These are phyloP conservation scores for Cosmia pyralina DNA, from an alignment of 2,888 invertebrate genomes.

Conservation along the genomic window DNA sequence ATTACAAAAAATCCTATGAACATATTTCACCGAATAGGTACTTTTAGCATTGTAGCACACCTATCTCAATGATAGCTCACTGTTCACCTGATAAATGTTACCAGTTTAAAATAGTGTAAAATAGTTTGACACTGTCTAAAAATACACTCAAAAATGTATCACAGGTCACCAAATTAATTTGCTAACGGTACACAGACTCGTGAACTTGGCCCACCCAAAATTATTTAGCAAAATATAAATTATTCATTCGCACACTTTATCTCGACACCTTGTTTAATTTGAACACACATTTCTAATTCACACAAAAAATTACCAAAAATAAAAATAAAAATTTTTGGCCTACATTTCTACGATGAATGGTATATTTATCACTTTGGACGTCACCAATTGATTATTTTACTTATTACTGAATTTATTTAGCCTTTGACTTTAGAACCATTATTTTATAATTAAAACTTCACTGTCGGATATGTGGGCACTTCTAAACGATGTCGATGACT, in stretches of 20 bases:
- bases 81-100: background rate
- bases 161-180: conserved; percentile 48
- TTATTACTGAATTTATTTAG: conserved; percentile 19
- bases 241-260: conserved; percentile 42
- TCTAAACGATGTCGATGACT: conserved; percentile 11
- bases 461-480: conserved; percentile 17
- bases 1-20: background rate
- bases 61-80: background rate
- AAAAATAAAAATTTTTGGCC: background rate
- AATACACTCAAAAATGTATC: conserved; percentile 34
- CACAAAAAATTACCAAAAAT: background rate
- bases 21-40: background rate
- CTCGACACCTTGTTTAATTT: conserved; percentile 38
- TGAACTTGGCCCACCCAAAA: conserved; percentile 25
- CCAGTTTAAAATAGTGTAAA: too few relatives aligned
- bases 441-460: conserved; percentile 16
- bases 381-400: conserved; percentile 11
- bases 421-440: conserved; percentile 36
- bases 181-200: conserved; percentile 42
- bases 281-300: conserved; percentile 32
- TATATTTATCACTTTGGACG: conserved; percentile 8
- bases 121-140: conserved; percentile 23
- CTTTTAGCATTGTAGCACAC: background rate
- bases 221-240: conserved; percentile 38
- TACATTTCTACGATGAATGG: conserved; percentile 2